Evolutionary conservation across 2,113 vertebrate species (phyloP).

Genomic region (Pelobates fuscus): DNA sequence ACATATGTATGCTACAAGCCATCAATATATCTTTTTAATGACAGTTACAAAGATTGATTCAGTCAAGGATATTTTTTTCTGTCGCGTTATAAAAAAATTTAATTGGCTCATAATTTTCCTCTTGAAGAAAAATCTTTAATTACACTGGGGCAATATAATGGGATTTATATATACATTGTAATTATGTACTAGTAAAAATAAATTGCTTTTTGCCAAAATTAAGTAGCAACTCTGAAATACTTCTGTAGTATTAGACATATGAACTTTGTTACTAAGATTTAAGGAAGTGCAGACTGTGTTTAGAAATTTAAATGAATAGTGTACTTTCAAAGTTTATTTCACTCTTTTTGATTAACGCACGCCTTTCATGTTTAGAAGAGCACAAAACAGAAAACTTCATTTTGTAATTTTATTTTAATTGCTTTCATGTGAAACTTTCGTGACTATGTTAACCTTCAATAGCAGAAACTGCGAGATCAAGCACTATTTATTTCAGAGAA

Average conservation of each 20-base stretch:
- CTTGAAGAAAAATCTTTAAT: conserved; percentile 63
- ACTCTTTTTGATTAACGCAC: not conserved
- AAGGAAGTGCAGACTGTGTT: not conserved
- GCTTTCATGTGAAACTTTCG: not conserved
- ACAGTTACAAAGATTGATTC: conserved; percentile 56
- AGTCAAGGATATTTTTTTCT: conserved; percentile 55
- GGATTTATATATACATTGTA: conserved; percentile 55
- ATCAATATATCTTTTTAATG: conserved; percentile 58
- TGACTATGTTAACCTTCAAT: not conserved
- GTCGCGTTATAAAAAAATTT: conserved; percentile 44
- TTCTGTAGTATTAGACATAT: conserved; percentile 16
- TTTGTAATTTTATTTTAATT: not conserved
- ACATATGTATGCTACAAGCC: conserved; percentile 45
- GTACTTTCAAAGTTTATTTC: conserved; percentile 1
- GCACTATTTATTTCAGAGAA: not conserved
- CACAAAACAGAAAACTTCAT: not conserved
- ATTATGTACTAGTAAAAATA: conserved; percentile 61
- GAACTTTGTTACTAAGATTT: conserved; percentile 11
- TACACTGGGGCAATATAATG: conserved; percentile 54
- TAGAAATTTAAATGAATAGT: conserved; percentile 5
- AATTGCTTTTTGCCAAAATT: conserved; percentile 60
- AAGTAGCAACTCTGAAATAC: conserved; percentile 50
- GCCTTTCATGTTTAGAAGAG: not conserved
- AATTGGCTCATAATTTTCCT: conserved; percentile 56
- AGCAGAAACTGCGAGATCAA: not conserved